Evolutionary conservation across 2,888 invertebrate species (phyloP).

Genomic region (Tipula helvola): DNA sequence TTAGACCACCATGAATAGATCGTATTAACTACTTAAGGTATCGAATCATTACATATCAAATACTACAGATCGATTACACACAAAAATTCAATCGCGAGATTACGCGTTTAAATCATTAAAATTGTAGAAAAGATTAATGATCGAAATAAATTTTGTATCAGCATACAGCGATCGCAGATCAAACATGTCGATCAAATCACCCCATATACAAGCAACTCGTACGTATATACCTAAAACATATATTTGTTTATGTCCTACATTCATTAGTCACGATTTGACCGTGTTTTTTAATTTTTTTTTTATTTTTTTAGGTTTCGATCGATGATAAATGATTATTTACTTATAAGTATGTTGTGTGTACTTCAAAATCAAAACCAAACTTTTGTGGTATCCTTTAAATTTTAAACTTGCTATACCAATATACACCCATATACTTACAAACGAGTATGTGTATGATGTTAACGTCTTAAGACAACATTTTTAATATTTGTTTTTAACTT

Average conservation of each 20-base stretch:
- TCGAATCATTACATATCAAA: too few species aligned
- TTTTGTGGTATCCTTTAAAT: background rate
- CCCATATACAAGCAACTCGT: background rate
- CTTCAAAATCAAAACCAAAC: background rate
- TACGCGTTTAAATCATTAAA: background rate
- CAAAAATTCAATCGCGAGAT: background rate
- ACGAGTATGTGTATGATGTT: background rate
- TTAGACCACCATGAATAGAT: too few species aligned
- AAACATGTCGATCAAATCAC: background rate
- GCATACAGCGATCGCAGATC: background rate
- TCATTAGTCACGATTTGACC: background rate
- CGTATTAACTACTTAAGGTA: too few species aligned
- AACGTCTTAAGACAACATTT: background rate
- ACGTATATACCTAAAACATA: background rate
- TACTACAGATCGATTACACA: background rate
- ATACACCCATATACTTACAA: background rate
- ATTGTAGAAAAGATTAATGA: background rate
- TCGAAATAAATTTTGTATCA: background rate
- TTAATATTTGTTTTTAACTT: background rate
- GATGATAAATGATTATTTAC: background rate
- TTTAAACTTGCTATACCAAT: background rate
- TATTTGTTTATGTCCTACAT: background rate
- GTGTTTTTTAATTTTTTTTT: background rate
- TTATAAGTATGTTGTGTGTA: background rate
- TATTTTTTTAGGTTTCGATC: background rate